phyloP scores from a whole-genome alignment of 92 coral and sea anemone genomes.

The Blastomussa wellsi region DNA sequence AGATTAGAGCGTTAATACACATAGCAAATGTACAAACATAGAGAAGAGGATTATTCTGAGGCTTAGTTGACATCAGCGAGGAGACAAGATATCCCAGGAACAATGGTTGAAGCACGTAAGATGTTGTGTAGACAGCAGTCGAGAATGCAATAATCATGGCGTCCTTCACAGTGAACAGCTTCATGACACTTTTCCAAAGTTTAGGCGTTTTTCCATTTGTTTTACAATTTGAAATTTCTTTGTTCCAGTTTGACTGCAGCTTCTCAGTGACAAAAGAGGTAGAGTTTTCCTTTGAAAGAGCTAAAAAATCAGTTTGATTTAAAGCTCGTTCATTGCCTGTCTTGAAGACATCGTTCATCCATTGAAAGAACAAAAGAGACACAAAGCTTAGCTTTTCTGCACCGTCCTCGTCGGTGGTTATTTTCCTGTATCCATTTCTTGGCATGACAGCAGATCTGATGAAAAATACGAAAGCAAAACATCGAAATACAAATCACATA shows the following conservation, averaged over 20 bases:
- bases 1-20: not conserved
- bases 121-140: not conserved
- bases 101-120: not conserved
- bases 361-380: not conserved
- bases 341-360: not conserved
- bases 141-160: not conserved
- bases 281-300: not conserved
- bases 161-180: not conserved
- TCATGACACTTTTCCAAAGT: slow-evolving; percentile 13
- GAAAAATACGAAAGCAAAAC: slow-evolving; percentile 3
- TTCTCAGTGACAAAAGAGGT: not conserved
- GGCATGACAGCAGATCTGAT: not conserved
- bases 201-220: not conserved
- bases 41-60: not conserved
- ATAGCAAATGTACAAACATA: not conserved
- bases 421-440: not conserved
- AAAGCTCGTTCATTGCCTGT: not conserved
- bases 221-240: not conserved
- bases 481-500: not conserved
- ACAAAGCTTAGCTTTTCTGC: not conserved
- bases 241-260: slow-evolving; percentile 2
- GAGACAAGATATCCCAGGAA: slow-evolving; percentile 9
- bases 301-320: not conserved
- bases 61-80: not conserved
- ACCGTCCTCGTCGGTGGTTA: not conserved